Percentiles rank a stretch among this genome's conserved stretches.
Evolutionary conservation across 2,113 vertebrate species (phyloP).

Genomic region (Macquaria australasica): DNA sequence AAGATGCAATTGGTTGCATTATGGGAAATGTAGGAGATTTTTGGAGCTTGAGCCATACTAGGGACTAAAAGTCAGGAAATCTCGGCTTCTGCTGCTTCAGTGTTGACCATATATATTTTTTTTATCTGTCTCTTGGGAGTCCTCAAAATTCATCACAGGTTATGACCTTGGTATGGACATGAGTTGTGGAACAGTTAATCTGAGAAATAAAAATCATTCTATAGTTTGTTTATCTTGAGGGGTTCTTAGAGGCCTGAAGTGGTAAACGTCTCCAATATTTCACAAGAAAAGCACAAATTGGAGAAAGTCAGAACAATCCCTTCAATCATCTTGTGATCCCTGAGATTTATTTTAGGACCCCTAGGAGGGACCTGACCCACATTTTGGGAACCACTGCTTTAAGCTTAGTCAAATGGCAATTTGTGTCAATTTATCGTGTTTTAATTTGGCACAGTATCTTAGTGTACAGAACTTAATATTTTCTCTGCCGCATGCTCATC

Average conservation of each 20-base stretch:
- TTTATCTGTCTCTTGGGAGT: neutral
- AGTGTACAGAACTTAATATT: neutral
- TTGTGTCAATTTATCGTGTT: neutral
- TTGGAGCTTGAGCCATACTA: neutral
- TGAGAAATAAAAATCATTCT: too few relatives aligned
- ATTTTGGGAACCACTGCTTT: neutral
- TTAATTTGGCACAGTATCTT: neutral
- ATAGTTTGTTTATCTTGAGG: neutral
- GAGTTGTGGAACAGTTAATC: neutral
- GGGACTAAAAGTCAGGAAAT: neutral
- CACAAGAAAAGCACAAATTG: neutral
- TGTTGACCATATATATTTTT: neutral
- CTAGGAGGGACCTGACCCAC: neutral
- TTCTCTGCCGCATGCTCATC: neutral
- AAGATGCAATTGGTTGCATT: neutral
- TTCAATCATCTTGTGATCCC: neutral
- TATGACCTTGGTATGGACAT: neutral
- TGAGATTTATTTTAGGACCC: neutral
- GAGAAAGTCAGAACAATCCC: neutral
- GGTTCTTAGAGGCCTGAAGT: neutral
- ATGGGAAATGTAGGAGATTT: neutral
- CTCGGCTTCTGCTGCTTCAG: neutral
- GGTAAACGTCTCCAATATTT: neutral
- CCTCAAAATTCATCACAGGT: neutral
- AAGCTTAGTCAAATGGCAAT: neutral